These are phyloP conservation scores for Julus scanicus DNA, from an alignment of 2,888 invertebrate genomes.

Conservation along the genomic window DNA sequence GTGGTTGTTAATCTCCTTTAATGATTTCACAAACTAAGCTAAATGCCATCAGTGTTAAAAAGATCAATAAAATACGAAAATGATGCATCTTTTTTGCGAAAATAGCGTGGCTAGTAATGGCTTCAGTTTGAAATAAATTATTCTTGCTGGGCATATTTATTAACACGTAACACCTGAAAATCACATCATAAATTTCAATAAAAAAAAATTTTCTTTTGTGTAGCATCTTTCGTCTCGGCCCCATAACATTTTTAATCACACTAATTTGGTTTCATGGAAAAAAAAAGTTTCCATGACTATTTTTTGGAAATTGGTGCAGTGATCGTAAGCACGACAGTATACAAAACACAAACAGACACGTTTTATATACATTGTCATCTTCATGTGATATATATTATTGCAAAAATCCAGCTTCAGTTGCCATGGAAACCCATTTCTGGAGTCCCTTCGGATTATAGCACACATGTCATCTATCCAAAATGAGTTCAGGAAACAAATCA, in stretches of 20 bases:
- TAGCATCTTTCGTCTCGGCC: not conserved
- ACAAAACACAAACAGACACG: not conserved
- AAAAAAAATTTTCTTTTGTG: not conserved
- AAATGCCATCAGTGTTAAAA: not conserved
- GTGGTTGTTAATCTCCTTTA: not conserved
- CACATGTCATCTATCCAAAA: not conserved
- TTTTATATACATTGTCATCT: conserved; percentile 22
- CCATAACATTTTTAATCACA: not conserved
- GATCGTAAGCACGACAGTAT: no score
- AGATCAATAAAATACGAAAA: not conserved
- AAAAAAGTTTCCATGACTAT: not conserved
- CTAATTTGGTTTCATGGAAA: not conserved
- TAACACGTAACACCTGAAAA: not conserved
- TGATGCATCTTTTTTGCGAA: not conserved
- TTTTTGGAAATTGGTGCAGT: not conserved
- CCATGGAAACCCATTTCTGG: not conserved
- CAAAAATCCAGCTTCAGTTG: not conserved
- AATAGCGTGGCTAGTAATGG: not conserved
- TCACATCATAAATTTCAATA: not conserved
- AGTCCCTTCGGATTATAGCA: not conserved
- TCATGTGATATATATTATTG: not conserved
- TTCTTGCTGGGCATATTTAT: conserved; percentile 39
- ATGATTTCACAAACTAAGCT: not conserved
- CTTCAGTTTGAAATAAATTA: not conserved
- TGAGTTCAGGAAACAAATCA: conserved; percentile 34